Conservation (phyloP, 2,888 invertebrate genomes). For the Hemithea aestivaria region DNA sequence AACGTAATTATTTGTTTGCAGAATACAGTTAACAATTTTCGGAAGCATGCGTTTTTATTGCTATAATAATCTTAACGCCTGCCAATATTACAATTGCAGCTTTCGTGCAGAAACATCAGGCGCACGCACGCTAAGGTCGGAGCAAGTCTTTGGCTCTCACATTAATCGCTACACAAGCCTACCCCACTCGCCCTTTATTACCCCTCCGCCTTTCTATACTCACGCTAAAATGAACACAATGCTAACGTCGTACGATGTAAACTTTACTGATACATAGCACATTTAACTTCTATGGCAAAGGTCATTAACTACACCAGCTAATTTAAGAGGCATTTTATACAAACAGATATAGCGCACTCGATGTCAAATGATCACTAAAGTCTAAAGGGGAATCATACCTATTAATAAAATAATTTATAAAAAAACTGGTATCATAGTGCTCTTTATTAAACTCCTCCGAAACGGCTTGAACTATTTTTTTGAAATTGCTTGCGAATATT, state of each 20-base stretch:
- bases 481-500: too few species aligned
- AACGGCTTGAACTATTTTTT: too few species aligned
- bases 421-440: too few species aligned
- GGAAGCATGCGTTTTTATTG: neutral
- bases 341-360: too few species aligned
- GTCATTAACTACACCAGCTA: too few species aligned
- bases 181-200: conserved; percentile 59
- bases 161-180: conserved; percentile 56
- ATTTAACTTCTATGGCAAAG: neutral
- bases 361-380: too few species aligned
- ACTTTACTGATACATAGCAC: conserved; percentile 15
- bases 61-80: conserved; percentile 46
- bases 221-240: conserved; percentile 48
- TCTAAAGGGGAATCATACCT: too few species aligned
- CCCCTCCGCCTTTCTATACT: conserved; percentile 48
- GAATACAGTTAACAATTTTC: neutral
- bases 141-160: conserved; percentile 45
- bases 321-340: too few species aligned
- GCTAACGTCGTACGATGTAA: conserved; percentile 52
- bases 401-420: too few species aligned
- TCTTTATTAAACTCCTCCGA: too few species aligned
- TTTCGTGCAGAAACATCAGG: conserved; percentile 62
- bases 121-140: conserved; percentile 71
- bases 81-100: conserved; percentile 49
- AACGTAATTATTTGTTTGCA: conserved; percentile 1